Evolutionary conservation across 2,113 vertebrate species (phyloP).

Genomic region (Conger conger): DNA sequence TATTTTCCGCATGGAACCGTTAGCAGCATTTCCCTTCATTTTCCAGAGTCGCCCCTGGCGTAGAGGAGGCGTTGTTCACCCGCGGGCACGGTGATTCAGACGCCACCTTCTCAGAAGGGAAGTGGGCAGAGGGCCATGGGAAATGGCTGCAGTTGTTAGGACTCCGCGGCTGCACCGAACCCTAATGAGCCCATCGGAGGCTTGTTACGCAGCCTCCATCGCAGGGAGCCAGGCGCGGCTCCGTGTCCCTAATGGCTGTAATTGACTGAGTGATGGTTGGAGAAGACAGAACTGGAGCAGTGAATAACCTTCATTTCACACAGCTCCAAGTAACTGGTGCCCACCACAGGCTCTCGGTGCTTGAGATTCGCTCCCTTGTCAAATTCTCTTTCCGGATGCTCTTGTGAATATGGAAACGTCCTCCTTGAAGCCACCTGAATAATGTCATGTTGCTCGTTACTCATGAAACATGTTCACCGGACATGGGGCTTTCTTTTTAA

Average conservation of each 20-base stretch:
- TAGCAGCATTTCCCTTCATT: neutral
- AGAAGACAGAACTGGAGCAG: neutral
- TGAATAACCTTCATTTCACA: neutral
- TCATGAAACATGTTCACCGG: neutral
- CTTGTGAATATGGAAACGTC: neutral
- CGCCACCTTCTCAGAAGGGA: neutral
- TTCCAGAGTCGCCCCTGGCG: neutral
- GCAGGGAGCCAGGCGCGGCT: slow-evolving; percentile 20
- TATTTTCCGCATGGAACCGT: neutral
- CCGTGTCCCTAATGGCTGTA: slow-evolving; percentile 33
- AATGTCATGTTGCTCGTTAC: neutral
- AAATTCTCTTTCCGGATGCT: neutral
- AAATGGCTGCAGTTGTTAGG: slow-evolving; percentile 57
- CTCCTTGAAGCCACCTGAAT: neutral
- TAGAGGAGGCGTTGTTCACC: neutral
- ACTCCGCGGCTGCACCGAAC: slow-evolving; percentile 41
- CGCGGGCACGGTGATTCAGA: neutral
- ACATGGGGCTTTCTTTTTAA: neutral
- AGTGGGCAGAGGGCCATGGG: slow-evolving; percentile 32
- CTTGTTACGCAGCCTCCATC: slow-evolving; percentile 43
- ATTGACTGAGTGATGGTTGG: slow-evolving; percentile 39
- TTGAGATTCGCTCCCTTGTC: neutral
- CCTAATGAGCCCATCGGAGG: slow-evolving; percentile 59
- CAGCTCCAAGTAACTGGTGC: neutral
- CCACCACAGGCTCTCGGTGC: neutral